Percentiles rank a stretch among this genome's conserved stretches.
Evolutionary conservation across 2,113 vertebrate genomes (phyloP).

Genomic region (Cottus gobio): DNA sequence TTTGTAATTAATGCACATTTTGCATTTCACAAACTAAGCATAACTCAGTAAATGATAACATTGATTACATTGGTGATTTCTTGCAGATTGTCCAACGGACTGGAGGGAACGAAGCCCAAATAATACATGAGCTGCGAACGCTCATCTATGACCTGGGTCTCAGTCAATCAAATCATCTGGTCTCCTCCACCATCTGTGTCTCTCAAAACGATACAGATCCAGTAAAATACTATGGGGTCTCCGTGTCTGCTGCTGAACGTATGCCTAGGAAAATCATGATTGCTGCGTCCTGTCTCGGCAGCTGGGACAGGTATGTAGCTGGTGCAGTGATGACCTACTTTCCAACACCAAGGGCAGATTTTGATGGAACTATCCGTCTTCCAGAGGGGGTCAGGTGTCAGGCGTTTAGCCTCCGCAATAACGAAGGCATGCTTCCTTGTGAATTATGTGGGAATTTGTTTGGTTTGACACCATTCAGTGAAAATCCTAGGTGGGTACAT

Average conservation of each 20-base stretch:
- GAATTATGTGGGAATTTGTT: constrained; percentile 23
- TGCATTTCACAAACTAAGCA: background rate
- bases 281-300: background rate
- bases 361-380: constrained; percentile 43
- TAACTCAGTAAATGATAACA: background rate
- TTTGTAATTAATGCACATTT: background rate
- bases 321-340: constrained; percentile 53
- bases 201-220: background rate
- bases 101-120: background rate
- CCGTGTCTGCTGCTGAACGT: background rate
- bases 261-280: accelerated
- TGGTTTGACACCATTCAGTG: background rate
- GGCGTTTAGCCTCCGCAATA: background rate
- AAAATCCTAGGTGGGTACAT: accelerated
- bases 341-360: accelerated
- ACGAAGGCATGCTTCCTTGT: accelerated
- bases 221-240: constrained; percentile 43
- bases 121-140: accelerated
- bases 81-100: background rate
- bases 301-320: constrained; percentile 42
- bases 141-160: accelerated
- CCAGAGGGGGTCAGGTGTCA: background rate
- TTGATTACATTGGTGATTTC: background rate
- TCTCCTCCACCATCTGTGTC: constrained; percentile 38
- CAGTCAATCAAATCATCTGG: accelerated